phyloP scores from a whole-genome alignment of 2,888 invertebrate genomes.

The Mythimna pallens region DNA sequence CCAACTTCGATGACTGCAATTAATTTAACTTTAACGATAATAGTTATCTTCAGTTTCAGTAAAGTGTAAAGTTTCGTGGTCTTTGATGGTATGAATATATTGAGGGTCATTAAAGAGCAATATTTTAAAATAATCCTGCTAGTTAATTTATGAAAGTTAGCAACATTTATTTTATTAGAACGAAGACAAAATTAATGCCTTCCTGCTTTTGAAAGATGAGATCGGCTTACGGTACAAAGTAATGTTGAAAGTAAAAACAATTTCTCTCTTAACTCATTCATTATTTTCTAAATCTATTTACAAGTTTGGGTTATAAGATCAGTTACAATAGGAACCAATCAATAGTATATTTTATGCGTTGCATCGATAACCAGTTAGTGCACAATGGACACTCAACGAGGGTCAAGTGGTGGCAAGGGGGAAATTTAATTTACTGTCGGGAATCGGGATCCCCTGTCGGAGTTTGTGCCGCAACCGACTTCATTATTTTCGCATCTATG shows the following conservation, averaged over 20 bases:
- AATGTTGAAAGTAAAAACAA: not conserved
- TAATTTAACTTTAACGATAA: conserved; percentile 51
- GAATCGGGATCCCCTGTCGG: conserved; percentile 69
- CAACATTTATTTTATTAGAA: conserved; percentile 5
- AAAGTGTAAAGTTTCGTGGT: conserved; percentile 37
- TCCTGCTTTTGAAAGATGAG: not conserved
- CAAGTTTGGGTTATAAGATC: conserved; percentile 23
- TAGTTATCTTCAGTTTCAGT: conserved; percentile 41
- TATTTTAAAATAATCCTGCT: conserved; percentile 24
- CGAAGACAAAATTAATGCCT: not conserved
- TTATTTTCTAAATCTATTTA: not conserved
- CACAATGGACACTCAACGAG: conserved; percentile 78
- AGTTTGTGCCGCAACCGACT: conserved; percentile 74
- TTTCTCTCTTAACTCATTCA: not conserved
- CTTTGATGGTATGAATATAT: conserved; percentile 20
- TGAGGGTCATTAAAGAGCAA: conserved; percentile 6
- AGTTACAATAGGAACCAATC: conserved; percentile 50
- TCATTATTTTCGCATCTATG: conserved; percentile 81
- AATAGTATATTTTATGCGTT: conserved; percentile 72
- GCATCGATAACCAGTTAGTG: conserved; percentile 80
- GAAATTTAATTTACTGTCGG: conserved; percentile 81
- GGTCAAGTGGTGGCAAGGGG: conserved; percentile 81
- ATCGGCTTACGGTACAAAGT: not conserved
- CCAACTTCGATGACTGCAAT: conserved; percentile 55
- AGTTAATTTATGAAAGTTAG: not conserved